Evolutionary conservation across 53 echinoderm and acorn worm genomes (phyloP), one percentile per base, ranked within the genome.

Genomic region (Holothuria scabra): DNA sequence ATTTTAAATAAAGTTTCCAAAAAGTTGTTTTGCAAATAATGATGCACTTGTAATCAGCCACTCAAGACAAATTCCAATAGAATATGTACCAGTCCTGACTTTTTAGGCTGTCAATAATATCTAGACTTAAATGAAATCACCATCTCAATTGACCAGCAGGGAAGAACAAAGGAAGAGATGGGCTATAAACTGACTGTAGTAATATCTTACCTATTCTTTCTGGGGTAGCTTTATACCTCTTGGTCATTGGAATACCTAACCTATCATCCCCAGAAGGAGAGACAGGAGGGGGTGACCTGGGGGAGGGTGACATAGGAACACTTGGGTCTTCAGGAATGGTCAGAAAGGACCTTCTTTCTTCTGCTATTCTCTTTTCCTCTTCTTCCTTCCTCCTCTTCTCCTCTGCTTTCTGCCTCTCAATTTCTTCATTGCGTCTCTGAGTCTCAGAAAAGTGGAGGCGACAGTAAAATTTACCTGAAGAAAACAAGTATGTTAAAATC

Each of bases 211-310:
- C 92, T 44, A 94, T 90, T 74, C 96, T 91, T 59, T 94, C 94
- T 14, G 99, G 99, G 14, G 94, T 99, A 24, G 99, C 91, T 21
- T 91, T 92, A 38, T 93, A 99, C 19, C 89, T 86, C 82, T 95
- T 94, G 59, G 84, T 82, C 56, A 79, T 85, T 49, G 94, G 93
- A 28, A 90, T 88, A 18, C 80, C 25, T 14, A 92, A 74, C 9
- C 85, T 13, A 3, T 35, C 41, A 29, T 89, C 90, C 24, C 33
- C 71, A 28, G 80, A 56, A 1, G 83, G 88, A 4, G 86, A 67
- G 48, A 82, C 84, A 24, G 92, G 82, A 24, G 82, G 82, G 24
- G 82, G 82, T 26, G 64, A 61, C 28, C 31, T 64, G 12, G 46
- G 22, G 1, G 82, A 24, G 22, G 44, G 21, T 21, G 34, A 33